Evolutionary conservation across 2,797 vertebrate species (phyloP).

Genomic region (Tolypeutes matacus): DNA sequence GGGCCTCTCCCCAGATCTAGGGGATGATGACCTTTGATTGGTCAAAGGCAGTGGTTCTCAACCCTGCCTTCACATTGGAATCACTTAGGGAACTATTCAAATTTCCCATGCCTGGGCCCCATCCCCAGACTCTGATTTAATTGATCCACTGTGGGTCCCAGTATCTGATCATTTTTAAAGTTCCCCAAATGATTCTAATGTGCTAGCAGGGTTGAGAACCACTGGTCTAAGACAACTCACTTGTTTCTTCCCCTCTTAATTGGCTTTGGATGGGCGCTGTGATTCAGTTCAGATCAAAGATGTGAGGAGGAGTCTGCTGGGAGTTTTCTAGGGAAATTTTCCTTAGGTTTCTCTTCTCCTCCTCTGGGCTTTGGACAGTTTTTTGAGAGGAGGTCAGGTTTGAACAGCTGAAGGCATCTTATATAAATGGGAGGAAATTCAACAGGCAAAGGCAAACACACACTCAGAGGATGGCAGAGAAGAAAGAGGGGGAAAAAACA

Average conservation of each 20-base stretch:
- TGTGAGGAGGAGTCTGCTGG: background rate
- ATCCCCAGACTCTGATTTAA: background rate
- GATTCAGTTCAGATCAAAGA: background rate
- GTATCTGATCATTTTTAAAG: background rate
- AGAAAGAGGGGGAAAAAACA: background rate
- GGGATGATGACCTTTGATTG: background rate
- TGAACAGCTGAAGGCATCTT: background rate
- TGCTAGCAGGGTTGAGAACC: background rate
- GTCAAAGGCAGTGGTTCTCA: constrained; percentile 7
- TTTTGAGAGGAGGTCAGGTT: constrained; percentile 32
- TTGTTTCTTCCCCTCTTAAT: background rate
- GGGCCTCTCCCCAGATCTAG: background rate
- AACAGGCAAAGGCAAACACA: background rate
- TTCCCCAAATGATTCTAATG: background rate
- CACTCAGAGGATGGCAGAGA: background rate
- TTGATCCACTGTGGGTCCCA: background rate
- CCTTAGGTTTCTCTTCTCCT: background rate
- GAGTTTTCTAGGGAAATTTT: background rate
- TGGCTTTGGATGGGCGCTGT: background rate
- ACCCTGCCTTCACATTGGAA: background rate
- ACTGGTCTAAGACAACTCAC: background rate
- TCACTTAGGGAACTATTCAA: background rate
- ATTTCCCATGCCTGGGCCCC: background rate
- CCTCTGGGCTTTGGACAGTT: background rate
- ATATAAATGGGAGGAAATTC: background rate